These are phyloP conservation scores for Scolopax bukidnonensis DNA, from an alignment of 2,797 vertebrate species.

Conservation along the genomic window DNA sequence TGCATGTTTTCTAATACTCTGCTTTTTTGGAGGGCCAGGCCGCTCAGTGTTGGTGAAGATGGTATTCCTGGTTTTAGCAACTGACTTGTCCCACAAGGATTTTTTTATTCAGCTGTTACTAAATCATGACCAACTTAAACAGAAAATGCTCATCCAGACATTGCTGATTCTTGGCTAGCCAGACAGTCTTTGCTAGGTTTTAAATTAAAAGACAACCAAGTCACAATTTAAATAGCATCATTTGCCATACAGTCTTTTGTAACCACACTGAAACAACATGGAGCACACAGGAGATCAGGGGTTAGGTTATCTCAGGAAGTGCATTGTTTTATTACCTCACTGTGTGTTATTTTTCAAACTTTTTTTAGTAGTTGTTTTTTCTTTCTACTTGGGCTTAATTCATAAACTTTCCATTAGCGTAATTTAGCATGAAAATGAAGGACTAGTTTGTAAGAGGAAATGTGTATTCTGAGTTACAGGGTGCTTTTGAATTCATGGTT, in stretches of 20 bases:
- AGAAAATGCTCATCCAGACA: not conserved
- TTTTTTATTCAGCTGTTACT: not conserved
- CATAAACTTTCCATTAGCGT: not conserved
- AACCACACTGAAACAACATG: not conserved
- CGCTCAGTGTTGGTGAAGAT: slow-evolving; percentile 16
- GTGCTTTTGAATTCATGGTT: not conserved
- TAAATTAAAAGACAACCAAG: not conserved
- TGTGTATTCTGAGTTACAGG: not conserved
- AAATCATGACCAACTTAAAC: not conserved
- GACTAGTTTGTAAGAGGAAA: not conserved
- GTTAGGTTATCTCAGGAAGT: not conserved
- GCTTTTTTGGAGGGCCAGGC: not conserved
- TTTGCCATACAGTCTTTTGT: not conserved
- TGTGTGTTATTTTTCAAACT: not conserved
- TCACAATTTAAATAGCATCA: not conserved
- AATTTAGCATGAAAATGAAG: not conserved
- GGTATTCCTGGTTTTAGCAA: not conserved
- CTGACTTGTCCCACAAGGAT: not conserved
- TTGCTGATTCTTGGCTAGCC: not conserved
- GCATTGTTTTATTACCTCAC: not conserved
- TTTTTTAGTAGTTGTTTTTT: not conserved
- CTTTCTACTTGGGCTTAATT: not conserved
- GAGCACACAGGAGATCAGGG: not conserved
- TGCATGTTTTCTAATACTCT: slow-evolving; percentile 56
- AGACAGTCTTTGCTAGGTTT: not conserved